A percentile compares a stretch with the other conserved stretches of the same genome.
phyloP scores from a whole-genome alignment of 53 echinoderm and acorn worm genomes.

The Zoroaster sp. region DNA sequence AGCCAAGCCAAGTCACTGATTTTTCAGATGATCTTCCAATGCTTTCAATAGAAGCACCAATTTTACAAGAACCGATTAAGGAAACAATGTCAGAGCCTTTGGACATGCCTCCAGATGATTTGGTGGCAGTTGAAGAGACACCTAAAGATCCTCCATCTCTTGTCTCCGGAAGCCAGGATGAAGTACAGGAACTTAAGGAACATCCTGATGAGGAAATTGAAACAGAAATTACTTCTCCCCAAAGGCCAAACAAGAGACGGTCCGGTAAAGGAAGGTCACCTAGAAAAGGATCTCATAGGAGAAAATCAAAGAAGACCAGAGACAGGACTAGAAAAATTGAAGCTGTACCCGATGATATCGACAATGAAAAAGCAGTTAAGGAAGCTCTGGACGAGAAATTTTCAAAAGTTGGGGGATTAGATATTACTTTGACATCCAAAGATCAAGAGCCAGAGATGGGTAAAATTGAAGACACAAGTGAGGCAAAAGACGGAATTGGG shows the following conservation, averaged over 20 bases:
- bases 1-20: neutral
- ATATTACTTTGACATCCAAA: conserved; percentile 16
- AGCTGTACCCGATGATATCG: conserved; percentile 38
- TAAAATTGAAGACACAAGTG: conserved; percentile 1
- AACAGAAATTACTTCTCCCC: neutral
- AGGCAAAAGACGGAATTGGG: conserved; percentile 1
- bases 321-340: conserved; percentile 33
- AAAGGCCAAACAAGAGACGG: conserved; percentile 19
- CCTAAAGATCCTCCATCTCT: conserved; percentile 5
- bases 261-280: conserved; percentile 49
- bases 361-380: conserved; percentile 65
- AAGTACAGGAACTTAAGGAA: neutral
- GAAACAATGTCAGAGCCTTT: conserved; percentile 12
- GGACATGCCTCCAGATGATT: conserved; percentile 45
- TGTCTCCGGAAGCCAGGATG: conserved; percentile 8
- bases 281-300: conserved; percentile 41
- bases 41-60: conserved; percentile 31
- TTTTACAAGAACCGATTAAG: conserved; percentile 29
- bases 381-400: conserved; percentile 29
- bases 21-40: conserved; percentile 47
- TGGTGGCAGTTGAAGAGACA: conserved; percentile 2
- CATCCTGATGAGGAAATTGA: conserved; percentile 29
- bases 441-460: neutral
- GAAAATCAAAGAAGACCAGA: conserved; percentile 57
- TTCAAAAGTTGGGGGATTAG: conserved; percentile 50